Conservation (phyloP, 1,140 invertebrate species). For the Onthophagus taurus region DNA sequence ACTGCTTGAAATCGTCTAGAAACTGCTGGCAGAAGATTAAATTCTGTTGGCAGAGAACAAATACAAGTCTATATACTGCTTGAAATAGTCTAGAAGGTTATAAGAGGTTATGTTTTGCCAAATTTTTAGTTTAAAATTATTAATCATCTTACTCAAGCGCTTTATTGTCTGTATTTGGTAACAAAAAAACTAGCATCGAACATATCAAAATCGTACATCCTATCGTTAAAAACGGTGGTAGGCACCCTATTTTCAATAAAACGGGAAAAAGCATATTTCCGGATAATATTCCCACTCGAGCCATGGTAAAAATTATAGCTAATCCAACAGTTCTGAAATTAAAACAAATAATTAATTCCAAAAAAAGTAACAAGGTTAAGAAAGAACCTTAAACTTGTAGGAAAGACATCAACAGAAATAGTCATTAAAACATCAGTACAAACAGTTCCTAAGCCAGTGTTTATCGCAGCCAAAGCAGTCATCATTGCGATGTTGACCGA, state of each 20-base stretch:
- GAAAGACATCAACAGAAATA: conserved; percentile 30
- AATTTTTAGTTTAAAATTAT: no score
- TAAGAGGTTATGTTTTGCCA: no score
- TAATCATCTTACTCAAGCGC: conserved; percentile 18
- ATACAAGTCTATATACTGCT: no score
- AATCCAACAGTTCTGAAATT: no score
- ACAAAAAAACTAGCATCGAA: neutral
- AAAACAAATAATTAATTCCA: no score
- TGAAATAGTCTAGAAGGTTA: no score
- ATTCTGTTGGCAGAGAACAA: no score
- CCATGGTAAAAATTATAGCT: conserved; percentile 26
- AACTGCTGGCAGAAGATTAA: no score
- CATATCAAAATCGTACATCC: conserved; percentile 15
- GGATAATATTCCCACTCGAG: conserved; percentile 23
- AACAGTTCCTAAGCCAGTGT: conserved; percentile 22
- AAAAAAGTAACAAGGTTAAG: no score
- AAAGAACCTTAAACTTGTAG: conserved; percentile 33
- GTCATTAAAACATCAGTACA: conserved; percentile 24
- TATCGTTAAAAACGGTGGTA: conserved; percentile 28
- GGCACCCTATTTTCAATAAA: conserved; percentile 26
- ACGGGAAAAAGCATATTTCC: conserved; percentile 31
- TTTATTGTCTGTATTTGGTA: conserved; percentile 23
- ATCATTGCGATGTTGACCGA: conserved; percentile 17
- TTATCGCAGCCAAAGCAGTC: conserved; percentile 18
- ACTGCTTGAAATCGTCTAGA: no score